Evolutionary conservation across 2,113 vertebrate species (phyloP), one percentile per base, ranked within the genome.

Genomic region (Cephalopholis sonnerati): DNA sequence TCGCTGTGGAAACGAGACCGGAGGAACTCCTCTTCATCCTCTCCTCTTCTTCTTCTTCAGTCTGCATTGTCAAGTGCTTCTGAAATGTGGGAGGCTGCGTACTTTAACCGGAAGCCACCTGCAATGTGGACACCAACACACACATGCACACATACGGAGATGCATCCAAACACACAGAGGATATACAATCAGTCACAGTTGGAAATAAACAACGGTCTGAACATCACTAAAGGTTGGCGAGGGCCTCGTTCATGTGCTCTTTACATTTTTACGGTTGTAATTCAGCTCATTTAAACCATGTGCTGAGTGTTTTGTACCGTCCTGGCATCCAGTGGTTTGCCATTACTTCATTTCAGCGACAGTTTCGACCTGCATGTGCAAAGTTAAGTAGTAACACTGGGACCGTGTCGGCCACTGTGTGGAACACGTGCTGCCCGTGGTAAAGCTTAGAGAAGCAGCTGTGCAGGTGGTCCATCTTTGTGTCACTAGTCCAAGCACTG

Each of bases 101-200:
- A 98, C 94, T 97, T 97, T 92, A 98, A 95, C 95, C 97, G 97
- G 96, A 97, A 97, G 93, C 96, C 97, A 96, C 97, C 97, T 95
- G 88, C 0, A 54, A 41, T 0, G 70, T 18, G 50, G 74, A 64
- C 15, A 68, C 2, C 39, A 32, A 48, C 66, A 63, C 70, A 58
- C 41, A 75, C 53, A 64, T 25, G 65, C 50, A 85, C 36, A 74
- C 64, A 65, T 51, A 48, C 55, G 71, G 57, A 79, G 78, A 70
- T 22, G 18, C 76, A 58, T 53, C 24, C 59, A 83, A 39, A 75
- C 77, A 85, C 77, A 85, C 82, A 76, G 0, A 76, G 51, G 29
- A 79, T 51, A 68, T 2, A 39, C 57, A 15, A 22, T 77, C 79
- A 82, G 79, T 74, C 74, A 72, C 55, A 57, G 67, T 2, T 15